Conservation (phyloP, 1,140 invertebrate species). For the Sweltsa coloradensis region DNA sequence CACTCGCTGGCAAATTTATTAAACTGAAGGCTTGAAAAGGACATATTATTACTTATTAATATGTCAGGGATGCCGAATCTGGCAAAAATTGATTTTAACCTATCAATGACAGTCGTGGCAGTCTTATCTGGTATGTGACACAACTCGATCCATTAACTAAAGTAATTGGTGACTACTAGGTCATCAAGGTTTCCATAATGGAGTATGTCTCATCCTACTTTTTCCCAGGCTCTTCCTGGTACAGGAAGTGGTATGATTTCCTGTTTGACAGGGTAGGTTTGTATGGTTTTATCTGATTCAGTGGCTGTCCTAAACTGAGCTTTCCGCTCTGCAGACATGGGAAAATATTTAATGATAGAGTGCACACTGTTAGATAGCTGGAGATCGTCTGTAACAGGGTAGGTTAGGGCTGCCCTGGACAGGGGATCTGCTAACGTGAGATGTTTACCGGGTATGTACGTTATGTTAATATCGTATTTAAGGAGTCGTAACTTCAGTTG, state of each 20-base stretch:
- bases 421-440: constrained; percentile 1
- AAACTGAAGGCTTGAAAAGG: too few species aligned
- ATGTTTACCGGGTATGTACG: constrained; percentile 12
- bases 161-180: too few species aligned
- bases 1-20: too few species aligned
- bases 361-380: background rate
- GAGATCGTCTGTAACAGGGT: background rate
- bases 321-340: background rate
- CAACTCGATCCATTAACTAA: too few species aligned
- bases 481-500: constrained; percentile 29
- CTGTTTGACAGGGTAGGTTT: background rate
- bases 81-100: too few species aligned
- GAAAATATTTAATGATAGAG: background rate
- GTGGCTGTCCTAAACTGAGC: background rate
- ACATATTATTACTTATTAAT: too few species aligned
- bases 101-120: too few species aligned
- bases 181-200: too few species aligned
- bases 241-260: background rate
- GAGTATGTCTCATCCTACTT: constrained; percentile 18
- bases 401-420: background rate
- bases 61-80: too few species aligned
- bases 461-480: constrained; percentile 23
- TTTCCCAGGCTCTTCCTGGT: background rate
- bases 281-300: background rate
- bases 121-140: too few species aligned